Conservation (phyloP, 2,113 vertebrate species). For the Pachyramphus minor region DNA sequence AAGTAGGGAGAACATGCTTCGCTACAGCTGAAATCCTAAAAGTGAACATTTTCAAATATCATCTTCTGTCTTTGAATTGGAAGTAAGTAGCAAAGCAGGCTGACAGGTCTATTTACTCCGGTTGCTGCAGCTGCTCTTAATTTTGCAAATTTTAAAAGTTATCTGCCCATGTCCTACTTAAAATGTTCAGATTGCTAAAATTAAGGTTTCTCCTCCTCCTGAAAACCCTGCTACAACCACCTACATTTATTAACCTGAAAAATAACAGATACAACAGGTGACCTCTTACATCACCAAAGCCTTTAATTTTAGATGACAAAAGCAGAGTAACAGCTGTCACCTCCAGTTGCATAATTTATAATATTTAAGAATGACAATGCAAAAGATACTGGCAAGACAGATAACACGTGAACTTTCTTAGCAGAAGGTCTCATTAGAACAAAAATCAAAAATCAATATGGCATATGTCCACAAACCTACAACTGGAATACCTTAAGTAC, state of each 20-base stretch:
- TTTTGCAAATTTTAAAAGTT: not conserved
- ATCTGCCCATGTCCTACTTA: not conserved
- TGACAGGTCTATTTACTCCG: not conserved
- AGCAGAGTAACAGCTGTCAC: not conserved
- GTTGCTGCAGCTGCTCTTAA: not conserved
- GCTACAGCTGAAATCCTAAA: rapidly evolving
- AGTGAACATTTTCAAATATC: not conserved
- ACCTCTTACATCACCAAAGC: conserved; percentile 18
- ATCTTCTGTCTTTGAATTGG: not conserved
- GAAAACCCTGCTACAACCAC: not conserved
- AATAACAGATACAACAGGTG: not conserved
- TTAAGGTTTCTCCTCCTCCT: not conserved
- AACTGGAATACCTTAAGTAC: not conserved
- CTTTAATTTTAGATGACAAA: conserved; percentile 17
- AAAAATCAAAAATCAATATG: not conserved
- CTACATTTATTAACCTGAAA: not conserved
- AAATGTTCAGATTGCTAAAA: not conserved
- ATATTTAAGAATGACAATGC: not conserved
- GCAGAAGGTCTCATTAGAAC: not conserved
- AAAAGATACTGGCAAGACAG: not conserved
- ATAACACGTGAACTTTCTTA: not conserved
- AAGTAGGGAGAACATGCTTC: not conserved
- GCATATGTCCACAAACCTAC: not conserved
- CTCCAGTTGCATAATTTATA: not conserved
- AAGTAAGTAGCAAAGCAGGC: not conserved